These are phyloP conservation scores for Tillus elongatus DNA, from an alignment of 2,888 invertebrate genomes.

Conservation along the genomic window DNA sequence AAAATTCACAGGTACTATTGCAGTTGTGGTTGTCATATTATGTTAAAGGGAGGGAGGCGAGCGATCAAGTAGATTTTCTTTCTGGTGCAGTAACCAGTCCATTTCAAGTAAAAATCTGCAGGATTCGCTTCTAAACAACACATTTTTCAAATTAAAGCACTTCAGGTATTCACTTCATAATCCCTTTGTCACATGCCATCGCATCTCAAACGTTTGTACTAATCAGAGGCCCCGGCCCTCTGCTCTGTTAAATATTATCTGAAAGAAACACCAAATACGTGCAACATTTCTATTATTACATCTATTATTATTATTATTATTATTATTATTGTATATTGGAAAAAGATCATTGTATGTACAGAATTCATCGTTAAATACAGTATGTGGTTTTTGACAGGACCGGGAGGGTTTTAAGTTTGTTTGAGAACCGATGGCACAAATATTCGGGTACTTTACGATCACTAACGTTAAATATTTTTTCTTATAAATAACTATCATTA, in stretches of 20 bases:
- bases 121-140: conserved; percentile 34
- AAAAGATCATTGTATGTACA: too few relatives aligned
- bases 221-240: conserved; percentile 31
- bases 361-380: too few relatives aligned
- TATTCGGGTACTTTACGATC: conserved; percentile 39
- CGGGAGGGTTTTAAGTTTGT: too few relatives aligned
- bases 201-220: conserved; percentile 41
- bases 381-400: too few relatives aligned
- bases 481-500: conserved; percentile 37
- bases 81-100: conserved; percentile 1
- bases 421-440: conserved; percentile 36
- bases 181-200: conserved; percentile 36
- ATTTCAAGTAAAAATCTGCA: conserved; percentile 43
- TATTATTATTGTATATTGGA: too few relatives aligned
- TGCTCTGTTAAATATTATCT: conserved; percentile 35
- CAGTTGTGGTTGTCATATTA: too few relatives aligned
- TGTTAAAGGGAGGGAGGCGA: too few relatives aligned
- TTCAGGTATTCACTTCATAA: conserved; percentile 40
- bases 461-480: conserved; percentile 37
- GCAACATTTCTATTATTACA: conserved; percentile 33
- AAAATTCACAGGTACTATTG: too few relatives aligned
- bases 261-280: conserved; percentile 38
- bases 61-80: too few relatives aligned
- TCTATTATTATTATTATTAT: too few relatives aligned
- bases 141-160: conserved; percentile 39